Percentiles rank a stretch among this genome's conserved stretches.
Evolutionary conservation across 1,140 invertebrate genomes (phyloP).

Genomic region (Dysdera silvatica): DNA sequence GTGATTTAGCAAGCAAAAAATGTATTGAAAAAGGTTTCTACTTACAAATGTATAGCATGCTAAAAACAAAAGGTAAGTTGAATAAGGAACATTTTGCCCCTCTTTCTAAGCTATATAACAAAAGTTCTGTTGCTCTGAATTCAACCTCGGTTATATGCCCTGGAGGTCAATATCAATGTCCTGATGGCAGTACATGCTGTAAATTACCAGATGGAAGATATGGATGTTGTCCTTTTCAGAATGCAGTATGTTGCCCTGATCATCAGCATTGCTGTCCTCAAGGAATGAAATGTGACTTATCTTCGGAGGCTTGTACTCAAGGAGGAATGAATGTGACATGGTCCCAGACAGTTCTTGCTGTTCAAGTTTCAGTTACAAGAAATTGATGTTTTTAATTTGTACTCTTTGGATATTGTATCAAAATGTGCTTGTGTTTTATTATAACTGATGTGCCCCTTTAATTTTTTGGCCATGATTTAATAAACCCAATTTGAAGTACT

Average conservation of each 20-base stretch:
- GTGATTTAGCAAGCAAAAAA: conserved; percentile 2
- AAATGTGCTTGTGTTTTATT: too few species aligned
- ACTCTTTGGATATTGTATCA: too few species aligned
- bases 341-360: too few species aligned
- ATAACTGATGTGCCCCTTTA: too few species aligned
- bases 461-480: too few species aligned
- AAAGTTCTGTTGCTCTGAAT: neutral
- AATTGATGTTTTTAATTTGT: too few species aligned
- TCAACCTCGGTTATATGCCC: conserved; percentile 2
- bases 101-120: neutral
- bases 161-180: conserved; percentile 37
- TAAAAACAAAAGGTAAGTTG: neutral
- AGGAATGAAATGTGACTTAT: conserved; percentile 29
- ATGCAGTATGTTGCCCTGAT: conserved; percentile 39
- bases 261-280: conserved; percentile 35
- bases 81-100: neutral
- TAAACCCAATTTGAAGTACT: too few species aligned
- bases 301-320: conserved; percentile 5
- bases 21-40: too few species aligned
- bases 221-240: conserved; percentile 44
- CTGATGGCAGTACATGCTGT: conserved; percentile 44
- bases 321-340: too few species aligned
- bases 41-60: too few species aligned
- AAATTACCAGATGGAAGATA: conserved; percentile 36
- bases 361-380: too few species aligned